Evolutionary conservation across 2,113 vertebrate species (phyloP).

Genomic region (Bubalus kerabau): DNA sequence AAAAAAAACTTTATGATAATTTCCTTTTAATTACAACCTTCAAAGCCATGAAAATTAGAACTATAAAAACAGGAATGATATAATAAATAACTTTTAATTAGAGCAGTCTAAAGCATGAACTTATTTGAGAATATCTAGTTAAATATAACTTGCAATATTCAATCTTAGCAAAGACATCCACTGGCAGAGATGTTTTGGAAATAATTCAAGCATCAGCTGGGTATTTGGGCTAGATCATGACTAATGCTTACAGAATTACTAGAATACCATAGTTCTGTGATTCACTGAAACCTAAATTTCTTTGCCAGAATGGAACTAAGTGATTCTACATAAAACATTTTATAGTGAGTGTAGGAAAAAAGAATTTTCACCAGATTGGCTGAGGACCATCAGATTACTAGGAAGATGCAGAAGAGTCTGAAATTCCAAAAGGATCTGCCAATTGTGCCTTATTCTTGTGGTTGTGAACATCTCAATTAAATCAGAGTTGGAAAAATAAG

Average conservation of each 20-base stretch:
- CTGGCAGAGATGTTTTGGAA: neutral
- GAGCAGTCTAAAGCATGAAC: neutral
- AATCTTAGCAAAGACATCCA: neutral
- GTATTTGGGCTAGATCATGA: neutral
- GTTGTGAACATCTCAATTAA: neutral
- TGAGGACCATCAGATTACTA: neutral
- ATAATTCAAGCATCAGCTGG: neutral
- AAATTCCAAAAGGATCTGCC: neutral
- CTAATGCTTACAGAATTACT: neutral
- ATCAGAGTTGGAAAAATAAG: neutral
- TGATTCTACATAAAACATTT: neutral
- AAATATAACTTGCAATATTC: neutral
- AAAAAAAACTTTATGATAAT: neutral
- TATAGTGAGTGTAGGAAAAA: neutral
- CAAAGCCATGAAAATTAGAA: neutral
- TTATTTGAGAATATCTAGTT: neutral
- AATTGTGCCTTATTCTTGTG: neutral
- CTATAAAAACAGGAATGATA: neutral
- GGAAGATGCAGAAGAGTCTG: neutral
- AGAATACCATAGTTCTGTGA: neutral
- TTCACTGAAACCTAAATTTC: neutral
- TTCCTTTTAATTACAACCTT: neutral
- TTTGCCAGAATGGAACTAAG: neutral
- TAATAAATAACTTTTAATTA: neutral
- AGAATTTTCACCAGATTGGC: neutral